A percentile compares a stretch with the other conserved stretches of the same genome.
Evolutionary conservation across 2,797 vertebrate genomes (phyloP).

Genomic region (Distichodus sexfasciatus): DNA sequence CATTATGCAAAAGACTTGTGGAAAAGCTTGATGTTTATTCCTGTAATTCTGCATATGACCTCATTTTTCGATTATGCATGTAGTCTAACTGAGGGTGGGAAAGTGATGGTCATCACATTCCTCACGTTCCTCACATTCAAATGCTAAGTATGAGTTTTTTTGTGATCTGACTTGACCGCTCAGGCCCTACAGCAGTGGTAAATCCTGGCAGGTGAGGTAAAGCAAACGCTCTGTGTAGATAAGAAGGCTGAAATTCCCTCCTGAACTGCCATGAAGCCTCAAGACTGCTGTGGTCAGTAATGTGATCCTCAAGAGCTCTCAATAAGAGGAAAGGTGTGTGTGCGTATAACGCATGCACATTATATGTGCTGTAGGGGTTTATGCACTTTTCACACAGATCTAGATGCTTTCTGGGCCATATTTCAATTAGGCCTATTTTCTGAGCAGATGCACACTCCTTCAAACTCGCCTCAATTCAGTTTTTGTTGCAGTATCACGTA

Average conservation of each 20-base stretch:
- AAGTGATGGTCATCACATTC: no score
- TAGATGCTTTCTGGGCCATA: not conserved
- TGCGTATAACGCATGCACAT: no score
- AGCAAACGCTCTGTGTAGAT: slow-evolving; percentile 4
- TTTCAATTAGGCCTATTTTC: no score
- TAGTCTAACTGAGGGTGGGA: not conserved
- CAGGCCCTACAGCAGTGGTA: slow-evolving; percentile 21
- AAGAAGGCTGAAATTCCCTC: slow-evolving; percentile 7
- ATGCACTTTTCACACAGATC: not conserved
- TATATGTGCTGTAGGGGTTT: not conserved
- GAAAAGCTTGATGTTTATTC: not conserved
- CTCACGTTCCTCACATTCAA: no score
- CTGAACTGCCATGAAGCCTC: slow-evolving; percentile 17
- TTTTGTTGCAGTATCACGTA: no score
- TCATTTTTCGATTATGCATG: no score
- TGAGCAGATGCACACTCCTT: no score
- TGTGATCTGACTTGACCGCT: not conserved
- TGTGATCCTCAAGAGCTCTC: slow-evolving; percentile 28
- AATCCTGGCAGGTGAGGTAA: slow-evolving; percentile 17
- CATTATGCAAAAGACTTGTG: not conserved
- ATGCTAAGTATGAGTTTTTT: no score
- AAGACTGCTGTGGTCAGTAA: slow-evolving; percentile 27
- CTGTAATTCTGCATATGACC: not conserved
- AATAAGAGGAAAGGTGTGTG: not conserved
- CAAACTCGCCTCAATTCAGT: no score